phyloP scores from a whole-genome alignment of 2,113 vertebrate species.

The Channa maculata region DNA sequence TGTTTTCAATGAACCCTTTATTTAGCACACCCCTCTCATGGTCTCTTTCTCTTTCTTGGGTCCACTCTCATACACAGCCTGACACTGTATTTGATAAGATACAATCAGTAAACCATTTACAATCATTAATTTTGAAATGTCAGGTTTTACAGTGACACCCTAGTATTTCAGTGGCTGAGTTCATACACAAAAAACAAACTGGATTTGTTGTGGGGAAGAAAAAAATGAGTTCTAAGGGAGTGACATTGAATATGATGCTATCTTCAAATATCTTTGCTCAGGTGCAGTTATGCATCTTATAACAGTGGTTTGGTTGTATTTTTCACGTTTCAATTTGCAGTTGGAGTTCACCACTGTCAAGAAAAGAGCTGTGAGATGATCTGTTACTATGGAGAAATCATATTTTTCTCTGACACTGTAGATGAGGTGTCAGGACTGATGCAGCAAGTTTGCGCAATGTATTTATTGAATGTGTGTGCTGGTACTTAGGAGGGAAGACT shows the following conservation, averaged over 20 bases:
- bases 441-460: slow-evolving; percentile 42
- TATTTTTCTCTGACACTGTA: slow-evolving; percentile 62
- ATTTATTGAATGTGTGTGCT: slow-evolving; percentile 15
- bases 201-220: slow-evolving; percentile 20
- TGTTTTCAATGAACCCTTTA: too few species aligned
- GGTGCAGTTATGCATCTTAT: slow-evolving; percentile 56
- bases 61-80: too few species aligned
- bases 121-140: neutral
- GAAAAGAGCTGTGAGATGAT: slow-evolving; percentile 70
- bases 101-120: neutral
- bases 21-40: too few species aligned
- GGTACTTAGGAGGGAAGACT: slow-evolving; percentile 14
- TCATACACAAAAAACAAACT: slow-evolving; percentile 6
- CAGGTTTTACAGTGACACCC: neutral
- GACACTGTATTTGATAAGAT: neutral
- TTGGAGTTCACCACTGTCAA: slow-evolving; percentile 63
- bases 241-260: slow-evolving; percentile 46
- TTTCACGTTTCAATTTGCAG: slow-evolving; percentile 81
- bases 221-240: slow-evolving; percentile 5
- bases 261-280: slow-evolving; percentile 58
- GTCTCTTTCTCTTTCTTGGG: too few species aligned
- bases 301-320: slow-evolving; percentile 65
- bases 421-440: slow-evolving; percentile 72
- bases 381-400: slow-evolving; percentile 71
- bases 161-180: neutral